A percentile compares a stretch with the other conserved stretches of the same genome.
These are phyloP conservation scores for Mastomys natalensis DNA, from an alignment of 2,113 vertebrate genomes.

Conservation along the genomic window DNA sequence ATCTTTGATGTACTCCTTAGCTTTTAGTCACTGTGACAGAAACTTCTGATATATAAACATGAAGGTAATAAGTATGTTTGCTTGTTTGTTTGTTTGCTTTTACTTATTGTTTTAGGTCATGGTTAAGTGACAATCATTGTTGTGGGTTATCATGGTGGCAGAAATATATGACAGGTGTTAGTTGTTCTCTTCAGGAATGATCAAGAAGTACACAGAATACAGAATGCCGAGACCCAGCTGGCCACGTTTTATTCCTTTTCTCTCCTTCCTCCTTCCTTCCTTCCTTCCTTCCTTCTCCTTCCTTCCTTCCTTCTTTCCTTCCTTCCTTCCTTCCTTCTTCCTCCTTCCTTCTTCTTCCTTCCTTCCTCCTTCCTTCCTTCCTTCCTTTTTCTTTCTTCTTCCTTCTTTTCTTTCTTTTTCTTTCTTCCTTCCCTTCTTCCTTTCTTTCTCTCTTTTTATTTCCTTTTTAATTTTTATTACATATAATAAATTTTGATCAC, in stretches of 20 bases:
- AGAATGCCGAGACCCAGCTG: neutral
- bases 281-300: too few species aligned
- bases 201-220: neutral
- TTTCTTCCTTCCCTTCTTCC: too few species aligned
- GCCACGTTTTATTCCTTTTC: neutral
- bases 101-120: neutral
- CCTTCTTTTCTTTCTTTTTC: too few species aligned
- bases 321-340: too few species aligned
- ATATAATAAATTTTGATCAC: too few species aligned
- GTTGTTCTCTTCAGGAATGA: neutral
- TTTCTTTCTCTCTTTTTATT: too few species aligned
- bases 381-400: too few species aligned
- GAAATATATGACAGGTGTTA: neutral
- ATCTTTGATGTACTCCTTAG: neutral
- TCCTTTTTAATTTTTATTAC: too few species aligned
- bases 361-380: too few species aligned
- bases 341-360: too few species aligned
- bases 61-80: neutral
- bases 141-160: neutral
- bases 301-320: too few species aligned
- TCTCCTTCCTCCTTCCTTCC: too few species aligned
- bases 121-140: neutral
- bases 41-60: neutral
- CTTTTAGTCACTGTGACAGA: neutral
- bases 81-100: neutral